These are phyloP conservation scores for Pediacus dermestoides DNA, from an alignment of 2,888 invertebrate genomes.

Conservation along the genomic window DNA sequence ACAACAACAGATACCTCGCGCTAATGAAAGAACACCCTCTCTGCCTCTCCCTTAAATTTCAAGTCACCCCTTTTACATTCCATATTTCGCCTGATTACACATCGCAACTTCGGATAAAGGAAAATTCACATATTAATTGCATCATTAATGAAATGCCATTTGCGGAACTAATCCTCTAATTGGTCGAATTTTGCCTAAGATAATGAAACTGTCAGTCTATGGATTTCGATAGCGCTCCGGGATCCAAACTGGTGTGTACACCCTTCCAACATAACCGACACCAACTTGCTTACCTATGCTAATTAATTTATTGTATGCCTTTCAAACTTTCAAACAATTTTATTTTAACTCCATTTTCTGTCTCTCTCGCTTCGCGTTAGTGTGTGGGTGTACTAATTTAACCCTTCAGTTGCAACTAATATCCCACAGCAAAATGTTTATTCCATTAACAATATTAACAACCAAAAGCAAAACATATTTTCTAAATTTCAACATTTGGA, in stretches of 20 bases:
- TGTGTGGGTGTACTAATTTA: no score
- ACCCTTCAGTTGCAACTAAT: no score
- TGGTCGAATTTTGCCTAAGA: constrained; percentile 33
- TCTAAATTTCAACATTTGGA: no score
- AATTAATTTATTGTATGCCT: constrained; percentile 40
- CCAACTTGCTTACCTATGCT: constrained; percentile 25
- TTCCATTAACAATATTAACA: no score
- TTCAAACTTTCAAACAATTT: constrained; percentile 43
- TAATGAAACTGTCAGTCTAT: constrained; percentile 36
- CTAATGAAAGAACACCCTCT: constrained; percentile 48
- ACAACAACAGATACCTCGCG: constrained; percentile 52
- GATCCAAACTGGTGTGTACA: no score
- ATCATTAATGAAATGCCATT: constrained; percentile 42
- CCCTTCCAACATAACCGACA: not conserved
- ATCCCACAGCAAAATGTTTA: no score
- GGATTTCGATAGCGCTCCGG: not conserved
- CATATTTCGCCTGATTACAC: constrained; percentile 44
- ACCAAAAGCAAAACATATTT: no score
- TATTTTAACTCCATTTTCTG: no score
- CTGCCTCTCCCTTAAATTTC: constrained; percentile 14
- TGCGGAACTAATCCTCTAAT: constrained; percentile 41
- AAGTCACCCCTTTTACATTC: constrained; percentile 23
- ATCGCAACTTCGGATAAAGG: constrained; percentile 39
- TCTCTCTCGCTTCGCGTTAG: no score
- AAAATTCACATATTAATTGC: constrained; percentile 45